A percentile compares a stretch with the other conserved stretches of the same genome.
phyloP scores from a whole-genome alignment of 1,140 invertebrate species.

The Zaprionus kolodkinae region DNA sequence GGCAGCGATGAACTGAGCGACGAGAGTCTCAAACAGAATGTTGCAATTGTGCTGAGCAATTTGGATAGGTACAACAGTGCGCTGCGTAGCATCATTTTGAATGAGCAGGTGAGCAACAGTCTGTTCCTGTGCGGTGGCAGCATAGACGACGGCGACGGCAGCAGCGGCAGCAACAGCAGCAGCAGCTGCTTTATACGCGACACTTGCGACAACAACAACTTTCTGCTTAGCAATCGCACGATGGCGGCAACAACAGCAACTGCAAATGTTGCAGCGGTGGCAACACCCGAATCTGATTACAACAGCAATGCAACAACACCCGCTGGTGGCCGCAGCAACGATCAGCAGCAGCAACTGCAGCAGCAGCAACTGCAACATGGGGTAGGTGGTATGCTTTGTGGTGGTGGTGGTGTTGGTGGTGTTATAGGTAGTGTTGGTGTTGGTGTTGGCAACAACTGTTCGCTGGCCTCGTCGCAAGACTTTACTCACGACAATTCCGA shows the following conservation, averaged over 20 bases:
- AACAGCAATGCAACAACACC: conserved; percentile 86
- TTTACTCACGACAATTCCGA: conserved; percentile 95
- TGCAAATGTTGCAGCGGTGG: conserved; percentile 34
- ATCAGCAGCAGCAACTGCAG: conserved; percentile 52
- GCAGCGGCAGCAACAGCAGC: conserved; percentile 23
- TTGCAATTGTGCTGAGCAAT: conserved; percentile 83
- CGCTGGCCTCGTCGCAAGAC: conserved; percentile 85
- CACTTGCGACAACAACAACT: conserved; percentile 55
- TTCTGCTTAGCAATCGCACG: conserved; percentile 41
- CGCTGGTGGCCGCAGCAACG: conserved; percentile 44
- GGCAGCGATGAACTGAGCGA: conserved; percentile 79
- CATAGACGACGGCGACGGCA: conserved; percentile 30
- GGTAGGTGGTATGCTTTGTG: conserved; percentile 80
- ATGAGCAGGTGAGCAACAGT: conserved; percentile 79
- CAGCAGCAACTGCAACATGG: conserved; percentile 67
- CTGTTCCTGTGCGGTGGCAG: conserved; percentile 52
- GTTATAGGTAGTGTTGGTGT: conserved; percentile 39
- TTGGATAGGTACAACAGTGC: conserved; percentile 82
- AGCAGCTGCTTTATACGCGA: conserved; percentile 40
- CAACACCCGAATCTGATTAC: conserved; percentile 87
- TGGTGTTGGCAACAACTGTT: conserved; percentile 73
- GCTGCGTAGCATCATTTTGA: conserved; percentile 80
- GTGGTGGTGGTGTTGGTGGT: conserved; percentile 55
- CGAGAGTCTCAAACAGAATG: conserved; percentile 83
- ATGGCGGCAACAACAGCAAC: conserved; percentile 75